Evolutionary conservation across 2,113 vertebrate species (phyloP).

Genomic region (Epinephelus lanceolatus): DNA sequence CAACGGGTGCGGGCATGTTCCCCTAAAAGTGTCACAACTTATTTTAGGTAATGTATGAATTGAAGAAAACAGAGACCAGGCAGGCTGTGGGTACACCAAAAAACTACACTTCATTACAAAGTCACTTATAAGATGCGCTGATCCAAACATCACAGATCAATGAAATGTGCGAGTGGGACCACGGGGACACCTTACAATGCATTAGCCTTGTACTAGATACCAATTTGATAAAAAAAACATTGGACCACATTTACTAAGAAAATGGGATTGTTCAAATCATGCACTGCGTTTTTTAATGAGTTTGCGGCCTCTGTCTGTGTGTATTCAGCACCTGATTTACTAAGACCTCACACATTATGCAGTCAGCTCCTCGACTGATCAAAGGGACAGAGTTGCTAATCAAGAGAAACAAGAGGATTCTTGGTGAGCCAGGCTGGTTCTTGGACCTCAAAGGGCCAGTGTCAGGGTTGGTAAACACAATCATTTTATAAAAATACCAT

Average conservation of each 20-base stretch:
- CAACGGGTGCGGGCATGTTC: neutral
- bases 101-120: neutral
- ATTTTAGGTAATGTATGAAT: constrained; percentile 2
- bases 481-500: no score
- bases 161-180: neutral
- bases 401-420: no score
- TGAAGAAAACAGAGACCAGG: neutral
- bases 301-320: neutral
- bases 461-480: no score
- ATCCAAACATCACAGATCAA: neutral
- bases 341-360: neutral
- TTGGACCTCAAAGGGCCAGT: no score
- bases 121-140: neutral
- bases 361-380: no score
- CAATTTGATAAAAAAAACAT: neutral
- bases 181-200: neutral
- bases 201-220: neutral
- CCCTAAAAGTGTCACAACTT: neutral
- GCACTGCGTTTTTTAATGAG: neutral
- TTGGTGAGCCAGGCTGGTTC: no score
- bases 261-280: neutral
- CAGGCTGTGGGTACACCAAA: neutral
- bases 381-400: no score
- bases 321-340: neutral
- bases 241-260: neutral